Percentiles rank a stretch among this genome's conserved stretches.
Conservation (phyloP, 1,140 invertebrate species). For the Drosophila insularis region DNA sequence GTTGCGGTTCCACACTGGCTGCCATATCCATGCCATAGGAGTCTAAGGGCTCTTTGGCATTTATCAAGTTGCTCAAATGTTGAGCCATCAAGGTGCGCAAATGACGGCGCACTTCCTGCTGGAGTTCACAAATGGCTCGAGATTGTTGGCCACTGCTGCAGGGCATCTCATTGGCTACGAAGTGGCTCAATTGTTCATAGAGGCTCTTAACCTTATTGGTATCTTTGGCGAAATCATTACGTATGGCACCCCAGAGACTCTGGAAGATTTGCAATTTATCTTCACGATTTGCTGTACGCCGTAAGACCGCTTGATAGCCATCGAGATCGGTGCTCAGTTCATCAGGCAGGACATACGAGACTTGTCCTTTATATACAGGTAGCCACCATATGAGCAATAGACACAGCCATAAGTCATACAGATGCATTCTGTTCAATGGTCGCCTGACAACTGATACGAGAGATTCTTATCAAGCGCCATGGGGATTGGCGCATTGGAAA, state of each 20-base stretch:
- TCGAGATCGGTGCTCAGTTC: constrained; percentile 21
- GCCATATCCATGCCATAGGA: constrained; percentile 38
- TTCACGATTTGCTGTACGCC: constrained; percentile 21
- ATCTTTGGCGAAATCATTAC: constrained; percentile 36
- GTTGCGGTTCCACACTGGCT: constrained; percentile 28
- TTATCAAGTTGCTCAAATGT: constrained; percentile 33
- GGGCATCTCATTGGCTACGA: constrained; percentile 23
- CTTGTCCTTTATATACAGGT: background rate
- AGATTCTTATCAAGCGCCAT: too few species aligned
- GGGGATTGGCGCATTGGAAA: background rate
- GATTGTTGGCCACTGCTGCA: constrained; percentile 24
- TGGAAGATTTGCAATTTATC: constrained; percentile 48
- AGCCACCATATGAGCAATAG: background rate
- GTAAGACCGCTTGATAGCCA: constrained; percentile 22
- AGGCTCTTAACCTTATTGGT: constrained; percentile 39
- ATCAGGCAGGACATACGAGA: background rate
- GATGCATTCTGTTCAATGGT: background rate
- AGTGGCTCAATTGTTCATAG: constrained; percentile 30
- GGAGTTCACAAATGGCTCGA: constrained; percentile 35
- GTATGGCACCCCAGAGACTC: constrained; percentile 43
- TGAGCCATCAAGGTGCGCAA: constrained; percentile 22
- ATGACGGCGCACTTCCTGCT: constrained; percentile 41
- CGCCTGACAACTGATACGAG: too few species aligned
- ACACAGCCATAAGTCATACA: background rate
- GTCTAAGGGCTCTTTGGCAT: constrained; percentile 39